These are phyloP conservation scores for Otus sunia DNA, from an alignment of 2,113 vertebrate genomes.

Conservation along the genomic window DNA sequence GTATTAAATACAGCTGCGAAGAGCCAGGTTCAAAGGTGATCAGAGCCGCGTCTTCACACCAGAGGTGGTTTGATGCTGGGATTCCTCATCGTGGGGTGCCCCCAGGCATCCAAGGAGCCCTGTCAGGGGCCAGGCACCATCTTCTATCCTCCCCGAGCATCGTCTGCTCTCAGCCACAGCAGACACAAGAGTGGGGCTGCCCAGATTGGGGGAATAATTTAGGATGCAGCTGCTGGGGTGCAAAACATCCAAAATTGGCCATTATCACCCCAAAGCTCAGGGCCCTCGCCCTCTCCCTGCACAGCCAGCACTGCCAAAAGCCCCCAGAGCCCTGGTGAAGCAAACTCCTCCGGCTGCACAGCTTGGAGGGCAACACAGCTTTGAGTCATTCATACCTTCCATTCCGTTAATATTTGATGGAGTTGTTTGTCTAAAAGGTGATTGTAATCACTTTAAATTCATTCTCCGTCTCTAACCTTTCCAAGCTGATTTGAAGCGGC, in stretches of 20 bases:
- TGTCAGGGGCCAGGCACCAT: background rate
- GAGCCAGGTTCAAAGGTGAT: background rate
- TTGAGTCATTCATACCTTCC: conserved; percentile 25
- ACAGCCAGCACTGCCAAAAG: fast-evolving
- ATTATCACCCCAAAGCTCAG: background rate
- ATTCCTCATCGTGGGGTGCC: fast-evolving
- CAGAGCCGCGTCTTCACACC: background rate
- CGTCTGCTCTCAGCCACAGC: fast-evolving
- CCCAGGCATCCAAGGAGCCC: background rate
- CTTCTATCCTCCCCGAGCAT: background rate
- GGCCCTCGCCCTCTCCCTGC: background rate
- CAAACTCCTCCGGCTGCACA: background rate
- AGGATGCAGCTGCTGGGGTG: background rate
- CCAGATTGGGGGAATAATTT: fast-evolving
- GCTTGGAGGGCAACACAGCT: conserved; percentile 31
- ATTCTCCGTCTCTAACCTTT: conserved; percentile 65
- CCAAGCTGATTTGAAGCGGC: conserved; percentile 51
- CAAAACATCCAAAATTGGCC: background rate
- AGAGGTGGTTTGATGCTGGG: fast-evolving
- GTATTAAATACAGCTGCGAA: background rate
- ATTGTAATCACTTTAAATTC: conserved; percentile 72
- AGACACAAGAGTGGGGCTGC: background rate
- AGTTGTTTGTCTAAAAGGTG: conserved; percentile 71
- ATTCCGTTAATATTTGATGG: conserved; percentile 64
- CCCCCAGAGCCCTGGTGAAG: background rate